A percentile compares a stretch with the other conserved stretches of the same genome.
Evolutionary conservation across 2,797 vertebrate species (phyloP).

Genomic region (Bradypodion ventrale): DNA sequence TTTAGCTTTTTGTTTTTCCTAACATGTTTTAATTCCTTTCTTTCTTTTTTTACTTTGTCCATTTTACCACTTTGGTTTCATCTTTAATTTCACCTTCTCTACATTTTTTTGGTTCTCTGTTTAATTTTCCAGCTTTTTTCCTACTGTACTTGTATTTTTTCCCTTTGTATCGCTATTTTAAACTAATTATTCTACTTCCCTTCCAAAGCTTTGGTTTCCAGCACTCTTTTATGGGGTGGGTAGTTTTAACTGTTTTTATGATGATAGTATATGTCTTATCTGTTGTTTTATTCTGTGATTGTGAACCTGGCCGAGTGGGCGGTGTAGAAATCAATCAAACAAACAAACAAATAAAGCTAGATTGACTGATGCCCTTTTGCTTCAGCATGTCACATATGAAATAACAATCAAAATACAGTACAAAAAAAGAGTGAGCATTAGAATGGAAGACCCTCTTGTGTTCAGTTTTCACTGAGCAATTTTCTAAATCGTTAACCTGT

Average conservation of each 20-base stretch:
- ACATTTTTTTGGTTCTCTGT: slow-evolving; percentile 44
- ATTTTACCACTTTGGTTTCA: background rate
- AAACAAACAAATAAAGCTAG: no score
- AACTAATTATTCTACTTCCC: background rate
- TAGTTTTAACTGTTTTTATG: no score
- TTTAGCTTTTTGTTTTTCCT: slow-evolving; percentile 9
- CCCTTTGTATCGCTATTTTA: background rate
- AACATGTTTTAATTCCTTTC: slow-evolving; percentile 20
- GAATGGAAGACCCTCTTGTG: background rate
- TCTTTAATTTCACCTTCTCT: background rate
- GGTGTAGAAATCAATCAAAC: no score
- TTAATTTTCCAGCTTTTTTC: slow-evolving; percentile 29
- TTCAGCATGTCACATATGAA: background rate
- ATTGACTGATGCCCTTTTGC: background rate
- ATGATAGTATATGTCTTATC: no score
- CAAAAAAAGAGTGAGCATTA: background rate
- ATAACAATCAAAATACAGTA: background rate
- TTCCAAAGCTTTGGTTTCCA: no score
- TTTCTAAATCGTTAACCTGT: slow-evolving; percentile 3
- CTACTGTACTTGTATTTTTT: background rate
- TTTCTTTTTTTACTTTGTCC: background rate
- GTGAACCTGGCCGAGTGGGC: no score
- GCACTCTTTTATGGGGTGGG: no score
- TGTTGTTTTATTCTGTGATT: no score
- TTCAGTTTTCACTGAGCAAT: background rate